Base-by-base conservation (phyloP, 2,888 invertebrate species). In the Taenaris catops region DNA sequence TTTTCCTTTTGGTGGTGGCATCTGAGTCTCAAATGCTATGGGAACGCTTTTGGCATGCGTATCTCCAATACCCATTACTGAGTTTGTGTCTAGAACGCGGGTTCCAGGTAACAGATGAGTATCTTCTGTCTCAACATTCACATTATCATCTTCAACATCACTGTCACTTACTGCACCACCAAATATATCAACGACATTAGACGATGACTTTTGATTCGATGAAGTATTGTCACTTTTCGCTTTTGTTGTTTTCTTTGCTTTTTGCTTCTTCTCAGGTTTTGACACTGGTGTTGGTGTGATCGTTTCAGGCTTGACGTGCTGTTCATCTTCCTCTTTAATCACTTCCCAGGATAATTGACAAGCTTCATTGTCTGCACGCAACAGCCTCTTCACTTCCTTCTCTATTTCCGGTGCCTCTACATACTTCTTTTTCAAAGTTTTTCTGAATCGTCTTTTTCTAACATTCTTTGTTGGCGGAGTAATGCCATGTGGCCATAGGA, bases 381-480 rank as follows among this genome's bases (percentile, higher is more conserved):
- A 84, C 34, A 99, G 80, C 19, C 97, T 89, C 67, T 98, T 97
- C 0, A 99, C 96, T 86, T 99, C 99, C 68, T 98, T 98, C 65
- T 99, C 99, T 47, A 98, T 97, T 84, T 99, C 98, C 0, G 98
- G 98, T 10, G 97, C 96, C 76, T 98, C 98, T 1, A 96, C 96
- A 76, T 95, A 96, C 76, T 99, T 99, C 72, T 99, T 99, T 67
- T 96, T 96, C 12, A 98, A 71, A 0, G 97, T 98, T 83, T 98
- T 98, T 17, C 98, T 90, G 61, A 98, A 98, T 38, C 98, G 89
- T 34, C 97, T 89, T 52, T 95, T 95, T 4, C 98, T 89, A 0
- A 97, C 96, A 80, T 99, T 99, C 72, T 99, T 99, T 38, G 97
- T 88, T 0, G 99, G 98, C 0, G 98, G 97, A 1, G 98, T 97